phyloP scores from a whole-genome alignment of 1,140 invertebrate genomes.

The Reticulitermes speratus region DNA sequence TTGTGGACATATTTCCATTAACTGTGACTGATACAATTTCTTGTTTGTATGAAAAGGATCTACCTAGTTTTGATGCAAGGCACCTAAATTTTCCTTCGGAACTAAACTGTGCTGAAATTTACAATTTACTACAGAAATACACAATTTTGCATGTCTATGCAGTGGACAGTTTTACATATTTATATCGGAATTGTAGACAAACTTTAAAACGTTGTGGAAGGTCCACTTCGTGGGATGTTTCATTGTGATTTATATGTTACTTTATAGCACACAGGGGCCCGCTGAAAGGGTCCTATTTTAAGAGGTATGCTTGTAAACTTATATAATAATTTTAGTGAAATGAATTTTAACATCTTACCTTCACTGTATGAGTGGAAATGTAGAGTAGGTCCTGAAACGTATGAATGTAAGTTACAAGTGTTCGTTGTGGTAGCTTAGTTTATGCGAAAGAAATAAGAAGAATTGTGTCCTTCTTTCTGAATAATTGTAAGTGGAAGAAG shows the following conservation, averaged over 20 bases:
- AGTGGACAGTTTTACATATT: not conserved
- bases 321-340: not conserved
- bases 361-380: too few relatives aligned
- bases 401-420: too few relatives aligned
- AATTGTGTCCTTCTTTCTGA: too few relatives aligned
- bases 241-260: not conserved
- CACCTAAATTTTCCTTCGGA: not conserved
- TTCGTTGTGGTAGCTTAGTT: too few relatives aligned
- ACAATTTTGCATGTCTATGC: not conserved
- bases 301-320: not conserved
- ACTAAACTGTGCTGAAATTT: not conserved
- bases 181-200: not conserved
- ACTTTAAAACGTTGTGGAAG: slow-evolving; percentile 15
- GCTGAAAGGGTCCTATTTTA: not conserved
- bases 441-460: too few relatives aligned
- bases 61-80: not conserved
- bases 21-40: not conserved
- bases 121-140: not conserved
- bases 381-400: too few relatives aligned
- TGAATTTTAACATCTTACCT: not conserved
- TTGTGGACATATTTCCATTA: not conserved
- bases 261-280: not conserved
- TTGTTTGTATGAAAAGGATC: not conserved
- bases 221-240: not conserved
- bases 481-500: too few relatives aligned